phyloP scores from a whole-genome alignment of 2,113 vertebrate genomes.

The Mixornis gularis region DNA sequence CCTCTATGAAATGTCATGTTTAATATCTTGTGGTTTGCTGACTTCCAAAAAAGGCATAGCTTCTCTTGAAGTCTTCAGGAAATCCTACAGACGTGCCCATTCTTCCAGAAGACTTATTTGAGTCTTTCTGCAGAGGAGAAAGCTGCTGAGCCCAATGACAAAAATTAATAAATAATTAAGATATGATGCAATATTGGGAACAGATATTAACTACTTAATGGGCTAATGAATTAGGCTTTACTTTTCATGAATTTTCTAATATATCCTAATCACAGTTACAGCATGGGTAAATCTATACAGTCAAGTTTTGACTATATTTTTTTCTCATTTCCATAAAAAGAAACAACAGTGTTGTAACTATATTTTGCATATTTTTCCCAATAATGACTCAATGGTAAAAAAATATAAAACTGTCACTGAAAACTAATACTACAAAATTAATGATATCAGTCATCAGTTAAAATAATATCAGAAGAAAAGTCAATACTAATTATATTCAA shows the following conservation, averaged over 20 bases:
- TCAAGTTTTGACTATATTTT: background rate
- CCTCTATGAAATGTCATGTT: background rate
- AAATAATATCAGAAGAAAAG: background rate
- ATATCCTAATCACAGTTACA: background rate
- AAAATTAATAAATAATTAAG: background rate
- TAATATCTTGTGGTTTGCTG: background rate
- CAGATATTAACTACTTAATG: background rate
- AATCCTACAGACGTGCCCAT: background rate
- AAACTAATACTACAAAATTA: background rate
- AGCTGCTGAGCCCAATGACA: background rate
- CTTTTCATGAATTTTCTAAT: background rate
- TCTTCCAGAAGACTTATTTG: background rate
- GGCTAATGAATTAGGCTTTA: background rate
- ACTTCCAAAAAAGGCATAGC: background rate
- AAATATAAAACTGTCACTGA: too few species aligned
- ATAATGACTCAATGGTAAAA: too few species aligned
- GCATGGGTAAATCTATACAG: accelerated
- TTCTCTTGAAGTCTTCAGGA: background rate
- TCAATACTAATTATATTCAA: background rate
- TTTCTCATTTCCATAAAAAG: background rate
- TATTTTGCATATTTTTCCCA: background rate
- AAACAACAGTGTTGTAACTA: background rate
- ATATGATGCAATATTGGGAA: background rate
- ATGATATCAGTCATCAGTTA: background rate
- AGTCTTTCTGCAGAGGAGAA: background rate